These are phyloP conservation scores for Microcebus tavaratra DNA, from an alignment of 2,113 vertebrate genomes.

Conservation along the genomic window DNA sequence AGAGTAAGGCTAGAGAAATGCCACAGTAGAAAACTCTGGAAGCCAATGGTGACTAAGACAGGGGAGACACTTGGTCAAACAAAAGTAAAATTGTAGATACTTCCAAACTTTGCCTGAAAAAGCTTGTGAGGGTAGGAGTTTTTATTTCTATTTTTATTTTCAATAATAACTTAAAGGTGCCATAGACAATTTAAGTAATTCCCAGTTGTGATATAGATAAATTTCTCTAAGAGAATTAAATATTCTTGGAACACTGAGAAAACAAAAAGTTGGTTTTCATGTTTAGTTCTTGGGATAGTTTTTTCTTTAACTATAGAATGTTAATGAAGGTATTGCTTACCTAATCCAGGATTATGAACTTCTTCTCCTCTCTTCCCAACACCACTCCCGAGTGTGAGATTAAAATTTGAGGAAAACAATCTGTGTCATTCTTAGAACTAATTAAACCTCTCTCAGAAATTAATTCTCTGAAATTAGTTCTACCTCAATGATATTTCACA, in stretches of 20 bases:
- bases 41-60: background rate
- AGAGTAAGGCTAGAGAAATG: background rate
- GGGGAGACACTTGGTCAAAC: background rate
- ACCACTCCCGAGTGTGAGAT: slow-evolving; percentile 24
- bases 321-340: background rate
- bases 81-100: background rate
- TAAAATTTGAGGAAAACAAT: slow-evolving; percentile 72
- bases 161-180: background rate
- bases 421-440: slow-evolving; percentile 73
- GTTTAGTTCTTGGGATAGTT: slow-evolving; percentile 65
- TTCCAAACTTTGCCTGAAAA: background rate
- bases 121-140: background rate
- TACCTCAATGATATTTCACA: background rate
- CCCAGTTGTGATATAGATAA: background rate
- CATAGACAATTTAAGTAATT: background rate
- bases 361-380: slow-evolving; percentile 32
- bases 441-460: slow-evolving; percentile 76
- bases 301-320: slow-evolving; percentile 36
- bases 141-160: slow-evolving; percentile 26
- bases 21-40: background rate
- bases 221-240: background rate
- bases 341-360: slow-evolving; percentile 52
- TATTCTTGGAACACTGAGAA: background rate
- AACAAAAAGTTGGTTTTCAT: slow-evolving; percentile 9
- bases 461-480: slow-evolving; percentile 72